Base-by-base conservation (phyloP, 1,140 invertebrate species). In the Tetramorium simillimum region DNA sequence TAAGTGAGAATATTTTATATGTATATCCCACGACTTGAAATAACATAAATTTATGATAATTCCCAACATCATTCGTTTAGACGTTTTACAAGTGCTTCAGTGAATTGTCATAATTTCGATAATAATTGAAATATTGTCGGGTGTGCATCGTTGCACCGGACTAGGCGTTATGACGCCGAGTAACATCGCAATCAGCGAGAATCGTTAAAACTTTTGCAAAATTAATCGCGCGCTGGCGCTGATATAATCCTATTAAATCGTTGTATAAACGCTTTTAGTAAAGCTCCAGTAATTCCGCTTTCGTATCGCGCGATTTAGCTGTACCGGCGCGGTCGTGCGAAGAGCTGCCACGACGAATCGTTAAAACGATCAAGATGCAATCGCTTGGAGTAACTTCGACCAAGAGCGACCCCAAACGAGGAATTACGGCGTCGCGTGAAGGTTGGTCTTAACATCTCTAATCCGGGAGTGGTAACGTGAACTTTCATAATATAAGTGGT, bases 311-410 rank as follows among this genome's bases (percentile, higher is more conserved):
- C 81, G 72, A 75, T 85, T 76, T 85, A 85, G 40, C 46, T 85
- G 70, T 40, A 40, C 24, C 43, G 53, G 62, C 46, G 70, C 43
- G 69, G 67, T 65, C 49, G 53, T 43, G 65, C 78, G 67, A 85
- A 85, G 81, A 76, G 65, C 40, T 67, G 77, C 56, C n/a, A 49
- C 62, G 16, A 63, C 60, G 43, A 53, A 82, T 75, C 21, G 49
- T 85, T 87, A 43, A 67, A 87, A 67, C 67, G 62, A 86, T 86
- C 82, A 70, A 88, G 86, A 86, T 86, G 63, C 14, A 78, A 88
- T 88, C 84, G 65, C 53, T 37, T 21, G 43, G 28, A 80, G 72
- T 65, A 51, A 85, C 73, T 75, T 77, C 28, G 37, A 14, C 65
- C 49, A 40, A 81, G 37, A n/a, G 21, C 49, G 33, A 40, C 37